phyloP scores from a whole-genome alignment of 2,888 invertebrate species.

The Spialia ferax region DNA sequence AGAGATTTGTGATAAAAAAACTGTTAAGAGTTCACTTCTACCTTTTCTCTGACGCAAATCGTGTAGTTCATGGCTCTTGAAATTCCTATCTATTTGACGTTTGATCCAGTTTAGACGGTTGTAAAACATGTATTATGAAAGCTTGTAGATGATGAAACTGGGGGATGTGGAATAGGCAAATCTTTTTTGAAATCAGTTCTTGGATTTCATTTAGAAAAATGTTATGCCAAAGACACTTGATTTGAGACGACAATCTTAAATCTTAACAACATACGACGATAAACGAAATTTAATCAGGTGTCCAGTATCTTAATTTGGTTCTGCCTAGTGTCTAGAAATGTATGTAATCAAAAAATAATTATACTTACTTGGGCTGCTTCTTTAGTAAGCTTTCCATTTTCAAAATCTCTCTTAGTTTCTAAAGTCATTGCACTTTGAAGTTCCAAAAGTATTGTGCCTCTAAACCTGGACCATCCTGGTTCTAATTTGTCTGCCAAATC shows the following conservation, averaged over 20 bases:
- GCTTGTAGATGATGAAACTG: no score
- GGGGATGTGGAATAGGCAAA: no score
- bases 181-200: no score
- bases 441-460: constrained; percentile 89
- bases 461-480: constrained; percentile 88
- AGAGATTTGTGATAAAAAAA: not conserved
- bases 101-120: not conserved
- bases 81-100: not conserved
- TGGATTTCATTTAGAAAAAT: no score
- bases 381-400: constrained; percentile 81
- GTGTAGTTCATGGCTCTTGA: not conserved
- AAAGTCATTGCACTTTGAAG: constrained; percentile 88
- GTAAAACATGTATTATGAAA: not conserved
- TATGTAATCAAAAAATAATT: no score
- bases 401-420: constrained; percentile 85
- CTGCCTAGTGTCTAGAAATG: no score
- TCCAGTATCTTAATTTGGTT: no score
- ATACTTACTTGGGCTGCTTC: constrained; percentile 81
- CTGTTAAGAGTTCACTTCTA: no score
- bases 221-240: no score
- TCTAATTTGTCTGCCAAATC: constrained; percentile 88
- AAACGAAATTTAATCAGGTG: no score
- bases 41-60: not conserved
- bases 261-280: no score
- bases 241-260: no score